These are phyloP conservation scores for Antheraea mylitta DNA, from an alignment of 1,140 invertebrate genomes.

Conservation along the genomic window DNA sequence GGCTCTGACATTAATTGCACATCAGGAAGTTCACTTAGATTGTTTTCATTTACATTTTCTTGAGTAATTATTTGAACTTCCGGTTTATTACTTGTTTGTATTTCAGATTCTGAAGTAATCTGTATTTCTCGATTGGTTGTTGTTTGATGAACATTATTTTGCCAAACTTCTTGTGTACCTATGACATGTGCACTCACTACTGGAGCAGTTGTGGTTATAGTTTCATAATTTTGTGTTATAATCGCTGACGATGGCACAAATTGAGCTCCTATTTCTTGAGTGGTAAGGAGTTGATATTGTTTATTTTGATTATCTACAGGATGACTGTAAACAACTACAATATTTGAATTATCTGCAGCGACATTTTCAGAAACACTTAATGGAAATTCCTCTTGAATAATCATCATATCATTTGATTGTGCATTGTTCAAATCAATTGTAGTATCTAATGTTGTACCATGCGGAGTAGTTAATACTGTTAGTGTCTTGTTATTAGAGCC, in stretches of 20 bases:
- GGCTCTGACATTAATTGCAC: constrained; percentile 19
- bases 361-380: constrained; percentile 67
- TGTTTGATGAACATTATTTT: constrained; percentile 38
- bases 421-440: constrained; percentile 52
- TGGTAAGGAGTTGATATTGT: constrained; percentile 68
- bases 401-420: constrained; percentile 70
- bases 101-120: constrained; percentile 26
- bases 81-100: constrained; percentile 24
- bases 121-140: constrained; percentile 35
- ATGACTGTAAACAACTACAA: constrained; percentile 82
- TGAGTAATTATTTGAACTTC: constrained; percentile 19
- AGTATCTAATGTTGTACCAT: constrained; percentile 36
- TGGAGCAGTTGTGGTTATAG: constrained; percentile 72
- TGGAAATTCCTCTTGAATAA: constrained; percentile 67
- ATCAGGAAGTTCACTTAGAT: constrained; percentile 28
- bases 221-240: constrained; percentile 77
- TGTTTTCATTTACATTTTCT: constrained; percentile 6
- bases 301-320: constrained; percentile 77
- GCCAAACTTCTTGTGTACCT: constrained; percentile 44
- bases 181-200: constrained; percentile 44
- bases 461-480: constrained; percentile 50
- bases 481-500: constrained; percentile 52
- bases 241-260: constrained; percentile 68
- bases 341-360: constrained; percentile 78
- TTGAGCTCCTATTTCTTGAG: constrained; percentile 56